Percentiles rank a stretch among this genome's conserved stretches.
phyloP scores from a whole-genome alignment of 2,888 invertebrate species.

The Timema cristinae region DNA sequence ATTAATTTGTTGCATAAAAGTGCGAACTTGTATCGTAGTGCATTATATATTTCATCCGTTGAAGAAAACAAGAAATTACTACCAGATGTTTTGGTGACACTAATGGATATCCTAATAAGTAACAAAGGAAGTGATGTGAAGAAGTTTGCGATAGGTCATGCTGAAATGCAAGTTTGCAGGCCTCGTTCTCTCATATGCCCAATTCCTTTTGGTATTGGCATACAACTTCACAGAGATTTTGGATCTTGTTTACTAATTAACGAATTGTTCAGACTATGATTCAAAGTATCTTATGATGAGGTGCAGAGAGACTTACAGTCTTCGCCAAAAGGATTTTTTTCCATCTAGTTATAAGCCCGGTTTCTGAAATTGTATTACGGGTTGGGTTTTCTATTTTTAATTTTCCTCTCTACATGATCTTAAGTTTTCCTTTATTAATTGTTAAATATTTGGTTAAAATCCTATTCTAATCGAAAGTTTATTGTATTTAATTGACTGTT shows the following conservation, averaged over 20 bases:
- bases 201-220: constrained; percentile 10
- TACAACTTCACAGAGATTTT: constrained; percentile 13
- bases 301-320: constrained; percentile 3
- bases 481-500: too few relatives aligned
- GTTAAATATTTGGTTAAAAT: too few relatives aligned
- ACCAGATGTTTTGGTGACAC: neutral
- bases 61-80: neutral
- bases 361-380: too few relatives aligned
- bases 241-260: constrained; percentile 1
- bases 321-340: neutral
- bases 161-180: constrained; percentile 6
- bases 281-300: neutral
- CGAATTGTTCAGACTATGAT: constrained; percentile 3
- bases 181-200: constrained; percentile 15
- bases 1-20: constrained; percentile 6
- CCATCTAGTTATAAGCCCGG: too few relatives aligned
- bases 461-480: too few relatives aligned
- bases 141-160: constrained; percentile 1
- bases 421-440: too few relatives aligned
- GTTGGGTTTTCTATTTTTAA: too few relatives aligned
- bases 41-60: constrained; percentile 5
- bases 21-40: constrained; percentile 11
- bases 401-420: too few relatives aligned
- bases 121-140: constrained; percentile 1
- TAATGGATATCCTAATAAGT: neutral